phyloP scores from a whole-genome alignment of 1,140 invertebrate genomes.

The Macrobrachium nipponense region DNA sequence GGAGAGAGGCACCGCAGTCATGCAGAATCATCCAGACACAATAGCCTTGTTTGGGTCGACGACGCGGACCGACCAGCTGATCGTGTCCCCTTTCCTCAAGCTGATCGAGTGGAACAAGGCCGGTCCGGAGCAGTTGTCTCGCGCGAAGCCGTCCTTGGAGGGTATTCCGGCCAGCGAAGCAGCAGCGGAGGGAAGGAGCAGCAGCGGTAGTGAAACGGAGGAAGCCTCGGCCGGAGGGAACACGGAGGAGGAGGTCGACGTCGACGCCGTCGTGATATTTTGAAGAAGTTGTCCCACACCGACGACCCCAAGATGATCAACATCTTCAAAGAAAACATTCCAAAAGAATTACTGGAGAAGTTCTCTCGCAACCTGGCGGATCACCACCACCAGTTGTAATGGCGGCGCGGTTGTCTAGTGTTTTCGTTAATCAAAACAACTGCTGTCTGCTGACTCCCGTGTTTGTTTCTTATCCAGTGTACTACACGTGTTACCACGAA shows the following conservation, averaged over 20 bases:
- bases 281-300: constrained; percentile 10
- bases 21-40: not conserved
- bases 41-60: not conserved
- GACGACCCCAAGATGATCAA: not conserved
- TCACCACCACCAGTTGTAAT: not conserved
- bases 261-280: constrained; percentile 12
- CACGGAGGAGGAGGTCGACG: not conserved
- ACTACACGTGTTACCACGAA: no score
- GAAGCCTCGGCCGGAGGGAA: not conserved
- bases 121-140: not conserved
- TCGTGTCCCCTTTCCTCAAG: not conserved
- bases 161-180: not conserved
- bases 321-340: constrained; percentile 19
- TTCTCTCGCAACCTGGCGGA: not conserved
- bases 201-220: not conserved
- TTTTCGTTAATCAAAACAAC: not conserved
- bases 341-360: constrained; percentile 7
- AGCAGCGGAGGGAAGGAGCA: no score
- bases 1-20: not conserved
- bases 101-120: not conserved
- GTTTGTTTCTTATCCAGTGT: not conserved
- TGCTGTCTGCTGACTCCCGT: not conserved
- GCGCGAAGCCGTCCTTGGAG: not conserved
- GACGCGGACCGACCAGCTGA: not conserved
- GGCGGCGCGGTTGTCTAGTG: not conserved